Evolutionary conservation across 2,113 vertebrate species (phyloP), one percentile per base, ranked within the genome.

Genomic region (Bubo blakistoni): DNA sequence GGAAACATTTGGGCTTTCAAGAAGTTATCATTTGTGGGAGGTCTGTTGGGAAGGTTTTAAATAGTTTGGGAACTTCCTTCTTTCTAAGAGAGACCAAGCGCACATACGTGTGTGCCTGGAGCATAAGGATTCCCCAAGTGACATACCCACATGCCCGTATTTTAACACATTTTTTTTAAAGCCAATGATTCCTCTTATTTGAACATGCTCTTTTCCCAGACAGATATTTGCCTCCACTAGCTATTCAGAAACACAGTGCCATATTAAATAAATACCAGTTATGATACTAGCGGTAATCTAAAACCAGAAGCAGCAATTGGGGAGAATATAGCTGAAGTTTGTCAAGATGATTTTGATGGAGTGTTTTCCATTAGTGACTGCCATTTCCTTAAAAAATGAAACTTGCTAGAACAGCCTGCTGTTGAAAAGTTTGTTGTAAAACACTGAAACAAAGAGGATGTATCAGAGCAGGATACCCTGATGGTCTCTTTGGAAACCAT

Each of bases 21-120:
- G 97, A 95, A 97, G 93, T 96, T 97, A 96, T 97, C 97, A 96
- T 96, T 97, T 97, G 94, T 97, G 98, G 98, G 97, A 98, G 97
- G 97, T 98, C 97, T 93, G 29, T 69, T 94, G 96, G 82, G 96
- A 97, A 97, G 91, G 90, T 86, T 97, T 96, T 54, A 88, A 96
- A 96, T 89, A 96, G 84, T 96, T 94, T 80, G 87, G 76, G 92
- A 90, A 92, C 65, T 94, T 96, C 95, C 96, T 91, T 96, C 49
- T 97, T 95, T 96, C 95, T 94, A 92, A 97, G 94, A 90, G 79
- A 86, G 77, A 57, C 36, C 0, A 2, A 22, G 38, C 4, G 1
- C 13, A 4, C 27, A 27, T 27, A 26, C 5, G 3, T 16, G 57
- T 42, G n/a, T 30, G 54, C 18, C 54, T 15, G 27, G 58, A 65